Conservation (phyloP, 1,140 invertebrate genomes). For the Drosophila takahashii region DNA sequence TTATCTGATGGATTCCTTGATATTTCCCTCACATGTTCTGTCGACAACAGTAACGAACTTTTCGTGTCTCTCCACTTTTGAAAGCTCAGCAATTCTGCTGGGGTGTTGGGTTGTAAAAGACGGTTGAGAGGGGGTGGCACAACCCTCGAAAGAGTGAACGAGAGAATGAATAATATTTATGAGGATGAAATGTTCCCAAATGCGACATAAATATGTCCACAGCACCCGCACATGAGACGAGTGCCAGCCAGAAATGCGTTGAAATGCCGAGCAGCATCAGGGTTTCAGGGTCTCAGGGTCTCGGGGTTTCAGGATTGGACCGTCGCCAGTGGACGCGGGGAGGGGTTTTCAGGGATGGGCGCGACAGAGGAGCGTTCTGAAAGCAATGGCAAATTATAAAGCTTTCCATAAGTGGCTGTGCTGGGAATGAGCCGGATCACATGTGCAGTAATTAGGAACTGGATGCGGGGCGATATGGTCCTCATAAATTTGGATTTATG, state of each 20-base stretch:
- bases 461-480: slow-evolving; percentile 22
- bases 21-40: slow-evolving; percentile 65
- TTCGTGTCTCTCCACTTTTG: slow-evolving; percentile 63
- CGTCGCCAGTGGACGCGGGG: slow-evolving; percentile 4
- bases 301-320: slow-evolving; percentile 24
- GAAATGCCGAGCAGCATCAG: slow-evolving; percentile 45
- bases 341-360: slow-evolving; percentile 3
- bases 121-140: not conserved
- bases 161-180: slow-evolving; percentile 84
- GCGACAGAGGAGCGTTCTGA: not conserved
- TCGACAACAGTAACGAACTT: slow-evolving; percentile 69
- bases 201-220: slow-evolving; percentile 84
- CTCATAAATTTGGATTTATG: slow-evolving; percentile 27
- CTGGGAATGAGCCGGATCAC: slow-evolving; percentile 23
- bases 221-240: slow-evolving; percentile 78
- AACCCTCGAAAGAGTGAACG: slow-evolving; percentile 65
- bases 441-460: slow-evolving; percentile 39
- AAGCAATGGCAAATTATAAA: slow-evolving; percentile 43
- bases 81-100: slow-evolving; percentile 69
- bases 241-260: slow-evolving; percentile 71
- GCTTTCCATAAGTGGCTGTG: slow-evolving; percentile 14
- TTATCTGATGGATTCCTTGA: slow-evolving; percentile 79
- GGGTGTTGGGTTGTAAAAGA: slow-evolving; percentile 13
- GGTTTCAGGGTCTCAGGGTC: slow-evolving; percentile 12
- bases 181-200: slow-evolving; percentile 84